These are phyloP conservation scores for Lasius fuliginosus DNA, from an alignment of 2,888 invertebrate species.

Conservation along the genomic window DNA sequence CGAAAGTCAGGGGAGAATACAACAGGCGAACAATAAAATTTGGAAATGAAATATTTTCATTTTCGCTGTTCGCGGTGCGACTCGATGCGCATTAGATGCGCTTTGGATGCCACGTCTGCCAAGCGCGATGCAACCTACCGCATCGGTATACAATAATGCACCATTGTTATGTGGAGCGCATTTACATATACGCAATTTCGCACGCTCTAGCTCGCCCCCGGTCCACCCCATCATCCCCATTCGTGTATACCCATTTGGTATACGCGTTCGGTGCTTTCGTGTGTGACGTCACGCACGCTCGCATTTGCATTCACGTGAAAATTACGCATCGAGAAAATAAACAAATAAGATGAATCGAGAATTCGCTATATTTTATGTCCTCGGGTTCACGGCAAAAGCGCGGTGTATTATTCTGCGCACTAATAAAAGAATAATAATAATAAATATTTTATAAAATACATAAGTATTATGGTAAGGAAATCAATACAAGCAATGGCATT, in stretches of 20 bases:
- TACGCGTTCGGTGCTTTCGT: slow-evolving; percentile 31
- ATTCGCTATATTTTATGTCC: background rate
- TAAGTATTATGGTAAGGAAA: background rate
- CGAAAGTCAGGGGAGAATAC: background rate
- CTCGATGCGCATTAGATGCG: slow-evolving; percentile 37
- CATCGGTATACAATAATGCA: slow-evolving; percentile 58
- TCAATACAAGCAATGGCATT: background rate
- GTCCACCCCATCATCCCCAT: background rate
- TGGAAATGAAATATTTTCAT: slow-evolving; percentile 25
- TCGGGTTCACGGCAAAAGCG: background rate
- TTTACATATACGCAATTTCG: slow-evolving; percentile 67
- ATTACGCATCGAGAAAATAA: slow-evolving; percentile 30
- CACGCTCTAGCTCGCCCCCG: slow-evolving; percentile 40
- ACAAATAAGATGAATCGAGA: slow-evolving; percentile 38
- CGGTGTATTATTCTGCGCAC: background rate
- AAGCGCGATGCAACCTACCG: slow-evolving; percentile 35
- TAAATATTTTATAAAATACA: background rate
- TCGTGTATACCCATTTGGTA: background rate
- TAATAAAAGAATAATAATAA: slow-evolving; percentile 17
- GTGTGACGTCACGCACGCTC: slow-evolving; percentile 37
- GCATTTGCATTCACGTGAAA: slow-evolving; percentile 47
- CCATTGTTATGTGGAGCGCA: slow-evolving; percentile 66
- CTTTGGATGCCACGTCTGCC: slow-evolving; percentile 33
- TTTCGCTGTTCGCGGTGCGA: background rate
- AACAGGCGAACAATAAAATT: background rate